phyloP scores from a whole-genome alignment of 2,797 vertebrate genomes.

The Heliangelus exortis region DNA sequence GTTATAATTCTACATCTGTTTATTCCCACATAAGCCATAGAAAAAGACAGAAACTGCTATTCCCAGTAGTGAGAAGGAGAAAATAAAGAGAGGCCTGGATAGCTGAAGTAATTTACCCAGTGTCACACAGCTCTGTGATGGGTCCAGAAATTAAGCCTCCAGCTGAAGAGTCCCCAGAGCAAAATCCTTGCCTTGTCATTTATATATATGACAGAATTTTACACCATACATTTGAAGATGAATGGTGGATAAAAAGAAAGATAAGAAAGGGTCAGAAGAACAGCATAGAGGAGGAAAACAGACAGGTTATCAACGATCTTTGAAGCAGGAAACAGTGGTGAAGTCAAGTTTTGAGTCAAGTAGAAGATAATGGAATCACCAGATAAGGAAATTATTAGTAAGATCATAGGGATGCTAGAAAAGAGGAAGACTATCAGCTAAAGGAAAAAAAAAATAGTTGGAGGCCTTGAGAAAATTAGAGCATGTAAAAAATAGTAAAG shows the following conservation, averaged over 20 bases:
- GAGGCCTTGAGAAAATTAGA: neutral
- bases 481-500: neutral
- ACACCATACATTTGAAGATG: neutral
- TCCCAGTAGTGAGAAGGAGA: neutral
- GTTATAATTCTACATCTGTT: neutral
- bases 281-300: neutral
- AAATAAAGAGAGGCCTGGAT: neutral
- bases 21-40: neutral
- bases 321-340: neutral
- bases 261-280: neutral
- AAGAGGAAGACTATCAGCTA: neutral
- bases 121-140: fast-evolving
- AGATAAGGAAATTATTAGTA: neutral
- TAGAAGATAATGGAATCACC: neutral
- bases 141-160: neutral
- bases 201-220: neutral
- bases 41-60: neutral
- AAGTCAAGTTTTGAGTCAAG: neutral
- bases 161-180: neutral
- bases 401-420: neutral
- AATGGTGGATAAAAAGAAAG: neutral
- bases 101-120: neutral
- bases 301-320: neutral
- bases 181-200: neutral
- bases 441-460: neutral